Conservation (phyloP, 2,888 invertebrate species). For the Syrphus vitripennis region DNA sequence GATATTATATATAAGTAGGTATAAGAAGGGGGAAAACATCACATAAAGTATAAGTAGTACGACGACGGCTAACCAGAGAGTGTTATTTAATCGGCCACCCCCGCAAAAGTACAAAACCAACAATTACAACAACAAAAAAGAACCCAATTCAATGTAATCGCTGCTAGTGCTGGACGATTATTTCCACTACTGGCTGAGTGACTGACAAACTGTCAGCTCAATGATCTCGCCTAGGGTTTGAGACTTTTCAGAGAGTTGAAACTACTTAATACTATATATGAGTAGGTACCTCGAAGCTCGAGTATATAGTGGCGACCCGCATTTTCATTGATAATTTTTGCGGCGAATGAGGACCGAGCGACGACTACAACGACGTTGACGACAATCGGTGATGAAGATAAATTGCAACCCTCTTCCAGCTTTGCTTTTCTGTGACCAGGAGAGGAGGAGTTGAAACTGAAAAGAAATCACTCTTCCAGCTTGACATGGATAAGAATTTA, state of each 20-base stretch:
- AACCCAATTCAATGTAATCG: conserved; percentile 28
- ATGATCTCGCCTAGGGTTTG: conserved; percentile 27
- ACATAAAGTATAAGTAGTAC: not conserved
- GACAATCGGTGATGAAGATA: conserved; percentile 55
- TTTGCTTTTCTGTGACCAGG: not conserved
- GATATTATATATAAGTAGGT: not conserved
- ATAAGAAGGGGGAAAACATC: conserved; percentile 13
- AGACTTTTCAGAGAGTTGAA: not conserved
- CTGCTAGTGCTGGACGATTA: conserved; percentile 54
- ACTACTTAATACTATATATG: not conserved
- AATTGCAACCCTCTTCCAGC: conserved; percentile 45
- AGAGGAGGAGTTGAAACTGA: conserved; percentile 48
- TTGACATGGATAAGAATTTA: conserved; percentile 43
- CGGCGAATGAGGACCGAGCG: not conserved
- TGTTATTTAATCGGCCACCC: conserved; percentile 70
- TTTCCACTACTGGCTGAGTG: conserved; percentile 52
- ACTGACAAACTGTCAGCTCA: conserved; percentile 50
- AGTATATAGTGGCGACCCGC: conserved; percentile 43
- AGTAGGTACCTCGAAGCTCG: not conserved
- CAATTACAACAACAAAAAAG: conserved; percentile 26
- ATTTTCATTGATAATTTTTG: conserved; percentile 58
- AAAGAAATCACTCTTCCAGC: conserved; percentile 59
- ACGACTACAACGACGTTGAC: not conserved
- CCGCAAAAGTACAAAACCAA: conserved; percentile 48
- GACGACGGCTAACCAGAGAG: conserved; percentile 21